These are phyloP conservation scores for Diadromus collaris DNA, from an alignment of 2,888 invertebrate species.

Conservation along the genomic window DNA sequence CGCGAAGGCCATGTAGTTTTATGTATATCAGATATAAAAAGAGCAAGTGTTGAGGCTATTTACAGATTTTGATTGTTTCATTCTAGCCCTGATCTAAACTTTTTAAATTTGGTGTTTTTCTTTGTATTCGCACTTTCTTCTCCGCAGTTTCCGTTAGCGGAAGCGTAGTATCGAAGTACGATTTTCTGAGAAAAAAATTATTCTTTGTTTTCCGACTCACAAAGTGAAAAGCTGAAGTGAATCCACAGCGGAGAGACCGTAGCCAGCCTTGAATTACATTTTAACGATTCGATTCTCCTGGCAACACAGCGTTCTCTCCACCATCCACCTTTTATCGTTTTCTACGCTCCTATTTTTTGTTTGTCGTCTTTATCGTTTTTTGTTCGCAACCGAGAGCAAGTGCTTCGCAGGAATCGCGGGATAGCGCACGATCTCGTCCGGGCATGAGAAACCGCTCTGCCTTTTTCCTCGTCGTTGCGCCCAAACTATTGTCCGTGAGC, in stretches of 20 bases:
- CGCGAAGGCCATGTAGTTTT: no score
- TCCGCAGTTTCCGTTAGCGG: slow-evolving; percentile 27
- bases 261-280: slow-evolving; percentile 36
- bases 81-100: neutral
- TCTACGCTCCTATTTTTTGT: slow-evolving; percentile 5
- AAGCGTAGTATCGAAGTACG: neutral
- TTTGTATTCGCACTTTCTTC: neutral
- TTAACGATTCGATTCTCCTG: slow-evolving; percentile 40
- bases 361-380: neutral
- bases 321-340: slow-evolving; percentile 26
- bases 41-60: slow-evolving; percentile 1
- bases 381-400: slow-evolving; percentile 17
- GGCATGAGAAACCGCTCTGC: slow-evolving; percentile 34
- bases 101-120: slow-evolving; percentile 2
- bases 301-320: slow-evolving; percentile 14
- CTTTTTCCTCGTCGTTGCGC: slow-evolving; percentile 29
- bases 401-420: slow-evolving; percentile 39
- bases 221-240: neutral
- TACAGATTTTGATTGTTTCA: slow-evolving; percentile 1
- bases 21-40: no score
- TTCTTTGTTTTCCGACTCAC: neutral
- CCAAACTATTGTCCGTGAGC: slow-evolving; percentile 36
- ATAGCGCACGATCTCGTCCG: slow-evolving; percentile 33
- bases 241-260: neutral
- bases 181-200: neutral